These are phyloP conservation scores for Hanleya hanleyi DNA, from an alignment of 2,888 invertebrate species.

Conservation along the genomic window DNA sequence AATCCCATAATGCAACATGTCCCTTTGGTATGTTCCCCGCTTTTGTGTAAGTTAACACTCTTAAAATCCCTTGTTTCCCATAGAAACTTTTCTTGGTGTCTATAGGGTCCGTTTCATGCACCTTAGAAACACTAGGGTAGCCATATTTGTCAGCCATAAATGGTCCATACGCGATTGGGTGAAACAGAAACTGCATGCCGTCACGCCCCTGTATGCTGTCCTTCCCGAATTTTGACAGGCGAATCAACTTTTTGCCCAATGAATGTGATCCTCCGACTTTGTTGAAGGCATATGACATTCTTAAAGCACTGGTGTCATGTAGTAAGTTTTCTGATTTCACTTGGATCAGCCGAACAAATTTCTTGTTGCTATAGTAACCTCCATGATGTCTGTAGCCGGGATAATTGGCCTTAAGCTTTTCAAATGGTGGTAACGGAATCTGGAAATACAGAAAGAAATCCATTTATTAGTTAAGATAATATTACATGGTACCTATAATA, in stretches of 20 bases:
- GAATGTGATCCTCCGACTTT: slow-evolving; percentile 64
- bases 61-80: slow-evolving; percentile 67
- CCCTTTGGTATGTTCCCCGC: slow-evolving; percentile 63
- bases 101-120: slow-evolving; percentile 56
- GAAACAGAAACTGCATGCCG: slow-evolving; percentile 64
- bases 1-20: slow-evolving; percentile 71
- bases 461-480: too few species aligned
- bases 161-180: slow-evolving; percentile 69
- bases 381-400: slow-evolving; percentile 67
- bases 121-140: slow-evolving; percentile 62
- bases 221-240: slow-evolving; percentile 61
- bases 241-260: slow-evolving; percentile 59
- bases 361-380: slow-evolving; percentile 58
- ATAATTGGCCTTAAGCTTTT: slow-evolving; percentile 56
- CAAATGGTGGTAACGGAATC: slow-evolving; percentile 63
- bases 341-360: slow-evolving; percentile 55
- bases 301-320: slow-evolving; percentile 69
- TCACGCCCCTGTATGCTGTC: slow-evolving; percentile 64
- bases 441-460: slow-evolving; percentile 39
- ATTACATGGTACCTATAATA: too few species aligned
- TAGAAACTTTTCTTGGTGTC: slow-evolving; percentile 61
- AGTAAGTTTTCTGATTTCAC: slow-evolving; percentile 45
- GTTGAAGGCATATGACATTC: slow-evolving; percentile 66
- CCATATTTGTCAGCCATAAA: slow-evolving; percentile 70
- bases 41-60: slow-evolving; percentile 67